Percentiles rank a stretch among this genome's conserved stretches.
These are phyloP conservation scores for Bothrops jararaca DNA, from an alignment of 2,113 vertebrate species.

Conservation along the genomic window DNA sequence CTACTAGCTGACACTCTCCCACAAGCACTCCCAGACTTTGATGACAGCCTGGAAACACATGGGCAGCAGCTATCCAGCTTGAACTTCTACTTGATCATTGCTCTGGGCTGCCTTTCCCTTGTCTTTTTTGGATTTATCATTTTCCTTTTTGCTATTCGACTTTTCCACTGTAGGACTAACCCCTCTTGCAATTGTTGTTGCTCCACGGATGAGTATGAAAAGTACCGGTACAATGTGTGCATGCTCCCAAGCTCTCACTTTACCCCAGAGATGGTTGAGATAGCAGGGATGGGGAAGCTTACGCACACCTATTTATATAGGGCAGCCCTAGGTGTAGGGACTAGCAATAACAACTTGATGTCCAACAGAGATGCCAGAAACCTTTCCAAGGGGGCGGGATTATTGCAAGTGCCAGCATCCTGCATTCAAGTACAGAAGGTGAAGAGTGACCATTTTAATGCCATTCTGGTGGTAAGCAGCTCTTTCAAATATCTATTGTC, in stretches of 20 bases:
- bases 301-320: constrained; percentile 69
- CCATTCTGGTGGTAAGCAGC: constrained; percentile 65
- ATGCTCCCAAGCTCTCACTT: constrained; percentile 63
- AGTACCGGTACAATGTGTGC: constrained; percentile 53
- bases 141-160: constrained; percentile 45
- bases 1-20: constrained; percentile 72
- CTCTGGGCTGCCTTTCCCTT: constrained; percentile 72
- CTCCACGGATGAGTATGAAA: constrained; percentile 50
- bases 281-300: constrained; percentile 69
- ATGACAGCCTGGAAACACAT: constrained; percentile 60
- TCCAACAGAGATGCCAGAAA: constrained; percentile 56
- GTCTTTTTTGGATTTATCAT: constrained; percentile 68
- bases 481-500: background rate
- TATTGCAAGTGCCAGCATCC: constrained; percentile 64
- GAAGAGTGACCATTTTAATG: constrained; percentile 61
- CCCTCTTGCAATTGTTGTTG: constrained; percentile 24
- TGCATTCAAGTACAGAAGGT: constrained; percentile 67
- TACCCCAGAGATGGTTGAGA: constrained; percentile 57
- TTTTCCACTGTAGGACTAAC: constrained; percentile 37
- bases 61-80: constrained; percentile 60
- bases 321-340: constrained; percentile 64
- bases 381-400: constrained; percentile 45
- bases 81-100: constrained; percentile 76
- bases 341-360: constrained; percentile 45
- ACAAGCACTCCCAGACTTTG: constrained; percentile 74